Evolutionary conservation across 64 coral and sea anemone species (phyloP).

Genomic region (Pocillopora damicornis): DNA sequence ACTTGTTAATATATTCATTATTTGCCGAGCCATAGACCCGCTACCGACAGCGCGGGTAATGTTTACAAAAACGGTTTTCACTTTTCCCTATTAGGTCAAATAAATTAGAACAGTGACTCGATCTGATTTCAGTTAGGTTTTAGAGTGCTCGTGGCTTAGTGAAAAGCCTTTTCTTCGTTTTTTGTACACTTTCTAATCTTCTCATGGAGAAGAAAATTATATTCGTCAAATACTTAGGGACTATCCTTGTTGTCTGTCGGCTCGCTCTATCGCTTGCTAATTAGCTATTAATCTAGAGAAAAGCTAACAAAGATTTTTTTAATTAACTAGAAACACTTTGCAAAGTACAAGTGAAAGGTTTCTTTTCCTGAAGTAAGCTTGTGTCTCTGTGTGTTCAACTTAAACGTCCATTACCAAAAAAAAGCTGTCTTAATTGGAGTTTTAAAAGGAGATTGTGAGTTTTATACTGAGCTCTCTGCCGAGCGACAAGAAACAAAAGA

Average conservation of each 20-base stretch:
- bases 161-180: background rate
- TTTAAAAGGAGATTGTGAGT: conserved; percentile 6
- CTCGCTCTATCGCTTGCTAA: conserved; percentile 85
- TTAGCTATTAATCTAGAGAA: conserved; percentile 89
- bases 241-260: conserved; percentile 48
- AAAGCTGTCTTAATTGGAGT: conserved; percentile 17
- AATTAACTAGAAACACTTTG: conserved; percentile 94
- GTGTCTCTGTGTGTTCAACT: conserved; percentile 20
- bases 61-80: conserved; percentile 19
- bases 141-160: background rate
- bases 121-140: background rate
- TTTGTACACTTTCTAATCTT: conserved; percentile 53
- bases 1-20: conserved; percentile 36
- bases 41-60: conserved; percentile 43
- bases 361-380: conserved; percentile 28
- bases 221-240: conserved; percentile 58
- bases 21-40: conserved; percentile 19
- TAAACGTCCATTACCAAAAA: conserved; percentile 20
- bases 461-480: background rate
- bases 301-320: conserved; percentile 99
- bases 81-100: conserved; percentile 19
- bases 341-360: conserved; percentile 43
- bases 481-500: conserved; percentile 22
- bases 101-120: background rate
- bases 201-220: conserved; percentile 46